Evolutionary conservation across 2,797 vertebrate genomes (phyloP), one percentile per base, ranked within the genome.

Genomic region (Falco columbarius): DNA sequence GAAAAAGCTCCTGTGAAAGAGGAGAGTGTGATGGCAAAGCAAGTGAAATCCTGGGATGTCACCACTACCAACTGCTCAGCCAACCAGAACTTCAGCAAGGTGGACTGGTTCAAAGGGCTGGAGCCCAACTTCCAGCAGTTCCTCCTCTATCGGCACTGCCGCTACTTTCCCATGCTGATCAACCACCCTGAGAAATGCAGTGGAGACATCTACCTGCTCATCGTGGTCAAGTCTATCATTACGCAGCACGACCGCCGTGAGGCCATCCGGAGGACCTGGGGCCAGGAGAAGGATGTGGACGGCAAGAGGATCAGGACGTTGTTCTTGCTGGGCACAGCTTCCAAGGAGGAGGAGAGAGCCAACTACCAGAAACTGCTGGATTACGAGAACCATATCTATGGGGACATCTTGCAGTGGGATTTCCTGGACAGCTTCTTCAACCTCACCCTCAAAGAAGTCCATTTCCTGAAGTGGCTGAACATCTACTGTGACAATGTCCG

Each of bases 401-500:
- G 98, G 0, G 99, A 99, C 92, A 99, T 99, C 83, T 98, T 99
- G 72, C 99, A 99, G 95, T 99, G 99, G 99, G 98, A 99, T 97
- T 99, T 99, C 90, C 96, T 99, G 58, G 99, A 99, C 92, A 99
- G 98, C 80, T 99, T 99, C 97, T 99, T 99, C 98, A 99, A 99
- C 97, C 98, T 99, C 84, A 99, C 99, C 2, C 99, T 99, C 32
- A 99, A 99, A 95, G 99, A 99, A 95, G 99, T 98, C 26, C 98
- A 99, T 97, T 99, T 99, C 97, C 98, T 99, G 62, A 99, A 99
- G 97, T 99, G 99, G 99, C 98, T 99, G n/a, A 96, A 98, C 96
- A 99, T 98, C 18, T 99, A 99, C 98, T 99, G 99, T 22, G 97
- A 98, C 40, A 44, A 66, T 0, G 97, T 99, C 19, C 98, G 0